A percentile compares a stretch with the other conserved stretches of the same genome.
These are phyloP conservation scores for Pseudorectes ferrugineus DNA, from an alignment of 2,113 vertebrate genomes.

Conservation along the genomic window DNA sequence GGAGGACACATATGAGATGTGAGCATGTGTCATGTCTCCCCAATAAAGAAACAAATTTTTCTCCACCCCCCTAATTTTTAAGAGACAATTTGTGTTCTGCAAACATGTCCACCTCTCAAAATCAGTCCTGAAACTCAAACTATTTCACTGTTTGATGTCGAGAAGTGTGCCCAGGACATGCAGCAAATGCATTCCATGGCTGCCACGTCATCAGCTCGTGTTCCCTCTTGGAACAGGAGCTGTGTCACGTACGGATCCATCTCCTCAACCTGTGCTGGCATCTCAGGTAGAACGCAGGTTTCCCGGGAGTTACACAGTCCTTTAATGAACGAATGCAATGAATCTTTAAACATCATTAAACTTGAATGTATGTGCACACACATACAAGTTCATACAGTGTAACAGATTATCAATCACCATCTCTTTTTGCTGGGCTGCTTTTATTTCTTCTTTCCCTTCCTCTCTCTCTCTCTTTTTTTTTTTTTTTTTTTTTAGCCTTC, in stretches of 20 bases:
- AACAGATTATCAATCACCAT: not conserved
- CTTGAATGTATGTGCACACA: not conserved
- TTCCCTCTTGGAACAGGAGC: not conserved
- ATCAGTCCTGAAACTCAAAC: not conserved
- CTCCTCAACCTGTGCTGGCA: not conserved
- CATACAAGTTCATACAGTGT: not conserved
- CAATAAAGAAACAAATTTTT: not conserved
- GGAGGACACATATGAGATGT: not conserved
- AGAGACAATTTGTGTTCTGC: not conserved
- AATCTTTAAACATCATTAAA: not conserved
- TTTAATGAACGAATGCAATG: not conserved
- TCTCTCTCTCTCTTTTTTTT: fast-evolving
- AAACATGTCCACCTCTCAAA: not conserved
- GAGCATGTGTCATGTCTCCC: not conserved
- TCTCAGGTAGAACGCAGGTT: not conserved
- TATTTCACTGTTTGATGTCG: not conserved
- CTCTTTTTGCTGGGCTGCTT: not conserved
- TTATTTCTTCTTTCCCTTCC: not conserved
- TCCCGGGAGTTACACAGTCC: not conserved
- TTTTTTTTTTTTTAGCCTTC: not conserved
- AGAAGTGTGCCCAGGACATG: not conserved
- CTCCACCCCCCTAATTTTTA: not conserved
- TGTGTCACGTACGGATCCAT: not conserved
- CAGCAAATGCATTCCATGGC: not conserved
- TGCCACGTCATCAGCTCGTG: not conserved